Conservation (phyloP, 2,113 vertebrate species). For the Nibea coibor region DNA sequence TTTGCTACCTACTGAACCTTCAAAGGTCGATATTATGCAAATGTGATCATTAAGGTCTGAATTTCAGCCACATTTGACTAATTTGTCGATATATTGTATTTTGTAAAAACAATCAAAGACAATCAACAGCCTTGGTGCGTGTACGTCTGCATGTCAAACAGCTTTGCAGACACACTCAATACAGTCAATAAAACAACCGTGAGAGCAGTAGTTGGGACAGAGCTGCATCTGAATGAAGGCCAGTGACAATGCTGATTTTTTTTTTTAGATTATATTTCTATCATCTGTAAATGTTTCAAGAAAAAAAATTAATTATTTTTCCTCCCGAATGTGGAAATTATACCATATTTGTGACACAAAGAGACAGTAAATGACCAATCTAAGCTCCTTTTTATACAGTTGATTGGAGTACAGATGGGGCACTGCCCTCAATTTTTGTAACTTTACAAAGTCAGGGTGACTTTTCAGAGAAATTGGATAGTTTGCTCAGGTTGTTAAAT, state of each 20-base stretch:
- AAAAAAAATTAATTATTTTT: slow-evolving; percentile 2
- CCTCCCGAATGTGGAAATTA: background rate
- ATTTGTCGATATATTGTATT: background rate
- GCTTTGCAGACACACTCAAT: background rate
- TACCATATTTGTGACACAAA: background rate
- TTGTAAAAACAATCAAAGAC: background rate
- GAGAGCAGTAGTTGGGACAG: background rate
- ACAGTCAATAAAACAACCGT: background rate
- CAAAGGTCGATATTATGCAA: background rate
- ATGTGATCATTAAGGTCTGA: background rate
- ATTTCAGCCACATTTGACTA: background rate
- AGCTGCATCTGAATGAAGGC: background rate
- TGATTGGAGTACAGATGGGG: background rate
- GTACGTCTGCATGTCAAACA: background rate
- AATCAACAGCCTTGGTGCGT: background rate
- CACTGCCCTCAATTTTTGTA: background rate
- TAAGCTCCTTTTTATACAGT: background rate
- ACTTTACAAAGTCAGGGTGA: slow-evolving; percentile 31
- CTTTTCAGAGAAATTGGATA: background rate
- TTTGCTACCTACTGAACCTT: background rate
- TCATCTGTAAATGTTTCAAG: background rate
- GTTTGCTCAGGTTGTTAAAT: background rate
- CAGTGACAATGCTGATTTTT: background rate
- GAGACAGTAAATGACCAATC: background rate
- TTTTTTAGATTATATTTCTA: background rate